These are phyloP conservation scores for Athalia circularis DNA, from an alignment of 2,888 invertebrate genomes.

Conservation along the genomic window DNA sequence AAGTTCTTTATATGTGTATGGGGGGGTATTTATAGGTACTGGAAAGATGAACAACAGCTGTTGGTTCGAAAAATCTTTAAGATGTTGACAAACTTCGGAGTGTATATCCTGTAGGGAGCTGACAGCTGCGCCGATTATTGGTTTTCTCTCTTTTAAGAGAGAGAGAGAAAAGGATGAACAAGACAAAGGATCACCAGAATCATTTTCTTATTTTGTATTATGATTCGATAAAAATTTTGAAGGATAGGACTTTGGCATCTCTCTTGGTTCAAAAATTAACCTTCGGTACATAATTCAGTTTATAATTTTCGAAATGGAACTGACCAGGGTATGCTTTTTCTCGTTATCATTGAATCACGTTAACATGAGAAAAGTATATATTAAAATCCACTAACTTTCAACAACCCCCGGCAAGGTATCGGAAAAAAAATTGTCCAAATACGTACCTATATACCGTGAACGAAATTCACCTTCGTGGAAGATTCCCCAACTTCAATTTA, in stretches of 20 bases:
- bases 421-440: not conserved
- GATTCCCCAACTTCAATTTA: no score
- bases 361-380: not conserved
- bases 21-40: no score
- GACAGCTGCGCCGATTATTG: conserved; percentile 26
- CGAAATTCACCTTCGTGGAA: no score
- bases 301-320: no score
- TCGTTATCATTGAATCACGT: not conserved
- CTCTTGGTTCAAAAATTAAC: no score
- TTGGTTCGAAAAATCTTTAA: not conserved
- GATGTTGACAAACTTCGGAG: conserved; percentile 10
- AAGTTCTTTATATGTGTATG: no score
- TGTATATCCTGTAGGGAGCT: not conserved
- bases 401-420: not conserved
- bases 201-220: not conserved
- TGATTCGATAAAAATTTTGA: no score
- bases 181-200: not conserved
- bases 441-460: not conserved
- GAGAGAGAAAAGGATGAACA: not conserved
- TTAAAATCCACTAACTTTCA: not conserved
- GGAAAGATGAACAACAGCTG: not conserved
- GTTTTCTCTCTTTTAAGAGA: not conserved
- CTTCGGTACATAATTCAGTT: no score
- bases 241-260: no score
- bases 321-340: not conserved